phyloP scores from a whole-genome alignment of 2,888 invertebrate genomes.

The Amphimallon solstitiale region DNA sequence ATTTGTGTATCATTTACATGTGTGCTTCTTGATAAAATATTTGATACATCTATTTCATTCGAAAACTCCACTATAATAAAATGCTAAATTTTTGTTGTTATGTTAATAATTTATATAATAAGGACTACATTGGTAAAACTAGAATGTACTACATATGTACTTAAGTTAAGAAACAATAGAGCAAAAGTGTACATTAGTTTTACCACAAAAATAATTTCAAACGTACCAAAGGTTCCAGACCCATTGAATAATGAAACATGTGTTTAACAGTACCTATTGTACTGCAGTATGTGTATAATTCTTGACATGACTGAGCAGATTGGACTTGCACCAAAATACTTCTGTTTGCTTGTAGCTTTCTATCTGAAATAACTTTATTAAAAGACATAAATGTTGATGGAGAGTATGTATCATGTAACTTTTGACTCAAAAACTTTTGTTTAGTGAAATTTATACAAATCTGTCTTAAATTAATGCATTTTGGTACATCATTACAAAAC shows the following conservation, averaged over 20 bases:
- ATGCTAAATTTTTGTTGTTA: conserved; percentile 64
- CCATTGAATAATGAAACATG: conserved; percentile 72
- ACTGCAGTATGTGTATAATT: conserved; percentile 76
- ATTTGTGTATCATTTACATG: conserved; percentile 69
- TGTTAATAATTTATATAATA: no score
- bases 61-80: conserved; percentile 81
- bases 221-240: conserved; percentile 59
- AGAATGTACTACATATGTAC: neutral
- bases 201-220: neutral
- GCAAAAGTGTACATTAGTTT: conserved; percentile 9
- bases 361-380: conserved; percentile 68
- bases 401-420: conserved; percentile 32
- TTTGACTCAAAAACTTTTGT: conserved; percentile 37
- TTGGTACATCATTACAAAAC: conserved; percentile 6
- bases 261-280: conserved; percentile 72
- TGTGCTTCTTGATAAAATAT: conserved; percentile 68
- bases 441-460: conserved; percentile 33
- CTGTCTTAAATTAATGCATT: conserved; percentile 22
- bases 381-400: conserved; percentile 57
- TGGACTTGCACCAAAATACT: conserved; percentile 82
- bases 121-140: no score
- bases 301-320: conserved; percentile 73
- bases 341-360: conserved; percentile 73
- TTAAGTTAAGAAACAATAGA: neutral
- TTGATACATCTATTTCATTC: conserved; percentile 65